phyloP scores from a whole-genome alignment of 2,113 vertebrate genomes.

The Grallaria varia region DNA sequence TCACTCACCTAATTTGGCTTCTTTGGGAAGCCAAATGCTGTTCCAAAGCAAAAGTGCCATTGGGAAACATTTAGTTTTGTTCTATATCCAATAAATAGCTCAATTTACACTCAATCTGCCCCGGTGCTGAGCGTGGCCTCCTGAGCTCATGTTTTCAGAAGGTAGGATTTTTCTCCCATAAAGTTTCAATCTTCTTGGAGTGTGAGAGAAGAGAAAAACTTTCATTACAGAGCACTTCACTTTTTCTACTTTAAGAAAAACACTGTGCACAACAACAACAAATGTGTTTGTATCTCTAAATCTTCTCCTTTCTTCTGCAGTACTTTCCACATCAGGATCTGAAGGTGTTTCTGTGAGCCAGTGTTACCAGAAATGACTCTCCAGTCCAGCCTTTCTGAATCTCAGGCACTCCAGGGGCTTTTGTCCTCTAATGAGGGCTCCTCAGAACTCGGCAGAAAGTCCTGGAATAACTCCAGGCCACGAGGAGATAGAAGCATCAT shows the following conservation, averaged over 20 bases:
- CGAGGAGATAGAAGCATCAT: not conserved
- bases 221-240: not conserved
- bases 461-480: not conserved
- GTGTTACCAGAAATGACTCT: not conserved
- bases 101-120: not conserved
- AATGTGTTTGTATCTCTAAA: not conserved
- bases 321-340: constrained; percentile 98
- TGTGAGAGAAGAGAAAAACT: not conserved
- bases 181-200: not conserved
- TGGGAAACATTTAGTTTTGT: not conserved
- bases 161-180: not conserved
- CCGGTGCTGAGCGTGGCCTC: not conserved
- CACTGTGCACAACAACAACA: not conserved
- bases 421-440: constrained; percentile 10
- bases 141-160: not conserved
- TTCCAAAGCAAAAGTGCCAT: not conserved
- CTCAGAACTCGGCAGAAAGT: not conserved
- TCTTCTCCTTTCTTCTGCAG: constrained; percentile 69
- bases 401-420: constrained; percentile 44
- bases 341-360: constrained; percentile 60
- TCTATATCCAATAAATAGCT: not conserved
- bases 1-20: not conserved
- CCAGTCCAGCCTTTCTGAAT: constrained; percentile 30
- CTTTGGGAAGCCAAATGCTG: not conserved
- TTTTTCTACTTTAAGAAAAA: not conserved